Evolutionary conservation across 2,113 vertebrate species (phyloP).

Genomic region (Potamarius usumacintae): DNA sequence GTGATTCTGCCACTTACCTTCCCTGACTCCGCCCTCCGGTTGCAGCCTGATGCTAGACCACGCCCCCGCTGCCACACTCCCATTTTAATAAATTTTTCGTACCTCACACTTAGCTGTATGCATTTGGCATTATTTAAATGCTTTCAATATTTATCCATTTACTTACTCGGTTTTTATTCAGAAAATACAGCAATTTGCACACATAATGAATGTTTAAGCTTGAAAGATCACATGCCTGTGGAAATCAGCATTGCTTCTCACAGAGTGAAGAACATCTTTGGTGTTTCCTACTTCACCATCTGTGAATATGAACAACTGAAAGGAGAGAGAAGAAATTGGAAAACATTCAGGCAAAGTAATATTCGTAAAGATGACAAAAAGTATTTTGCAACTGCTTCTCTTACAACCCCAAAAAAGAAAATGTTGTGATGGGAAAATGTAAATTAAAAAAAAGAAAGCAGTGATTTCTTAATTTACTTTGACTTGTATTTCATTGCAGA

Average conservation of each 20-base stretch:
- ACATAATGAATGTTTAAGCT: background rate
- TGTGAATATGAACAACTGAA: constrained; percentile 85
- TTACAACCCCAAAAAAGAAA: too few relatives aligned
- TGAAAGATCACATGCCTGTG: constrained; percentile 72
- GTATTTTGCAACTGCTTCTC: background rate
- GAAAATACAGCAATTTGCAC: too few relatives aligned
- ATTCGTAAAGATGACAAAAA: background rate
- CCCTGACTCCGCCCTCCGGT: too few relatives aligned
- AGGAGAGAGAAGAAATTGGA: constrained; percentile 21
- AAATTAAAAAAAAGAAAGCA: too few relatives aligned
- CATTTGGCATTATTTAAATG: background rate
- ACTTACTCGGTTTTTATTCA: background rate
- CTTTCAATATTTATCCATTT: background rate
- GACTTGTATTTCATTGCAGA: too few relatives aligned
- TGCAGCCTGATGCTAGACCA: too few relatives aligned
- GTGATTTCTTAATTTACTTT: too few relatives aligned
- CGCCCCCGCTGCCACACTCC: too few relatives aligned
- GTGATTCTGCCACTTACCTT: too few relatives aligned
- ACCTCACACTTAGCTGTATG: background rate
- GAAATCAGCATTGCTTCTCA: constrained; percentile 65
- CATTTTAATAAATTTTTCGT: background rate
- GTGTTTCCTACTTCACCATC: constrained; percentile 82
- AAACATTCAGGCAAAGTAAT: background rate
- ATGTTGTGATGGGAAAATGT: too few relatives aligned
- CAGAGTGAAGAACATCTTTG: constrained; percentile 73